Base-by-base conservation (phyloP, 2,797 vertebrate genomes). In the Oreochromis grahami region DNA sequence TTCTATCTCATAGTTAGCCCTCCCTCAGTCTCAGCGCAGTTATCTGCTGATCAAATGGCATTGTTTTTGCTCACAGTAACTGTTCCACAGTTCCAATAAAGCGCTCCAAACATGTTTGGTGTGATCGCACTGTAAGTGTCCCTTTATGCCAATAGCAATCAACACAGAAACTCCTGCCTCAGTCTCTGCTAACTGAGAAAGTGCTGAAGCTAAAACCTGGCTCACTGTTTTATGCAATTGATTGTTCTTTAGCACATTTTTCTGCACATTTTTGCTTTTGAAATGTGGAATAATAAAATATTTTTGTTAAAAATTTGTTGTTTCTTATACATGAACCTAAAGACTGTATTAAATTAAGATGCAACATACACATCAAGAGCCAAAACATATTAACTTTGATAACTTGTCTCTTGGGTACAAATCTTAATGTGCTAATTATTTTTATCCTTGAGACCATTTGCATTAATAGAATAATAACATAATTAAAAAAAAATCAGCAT, bases 81-180 rank as follows among this genome's bases (percentile, higher is more conserved):
- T 55, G 80, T 87, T 91, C 63, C 82, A 83, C 84, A 38, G 74
- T 89, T 91, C 84, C 82, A 90, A 53, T 84, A 82, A 91, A 88
- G 52, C 45, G 34, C 84, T 87, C 43, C 79, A 87, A 86, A 91
- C 85, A 84, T 86, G 72, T 86, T 89, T 87, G 87, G 88, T 87
- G 87, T 84, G 86, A 93, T 93, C 81, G 55, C 92, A 82, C 83
- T 76, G 36, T 79, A 85, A 86, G 85, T 91, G 85, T 93, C 86
- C 83, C 81, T 77, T 88, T 78, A 86, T 85, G 82, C 76, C 24
- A 76, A 83, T 80, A 84, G 77, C 83, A 92, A 63, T 77, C 14
- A 78, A 84, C 86, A 82, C 80, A 83, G 81, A 82, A 87, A 65
- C 45, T 83, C 79, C 52, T 68, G 76, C 82, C 65, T 90, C 65